Conservation (phyloP, 2,797 vertebrate species). For the Cossypha polioptera region DNA sequence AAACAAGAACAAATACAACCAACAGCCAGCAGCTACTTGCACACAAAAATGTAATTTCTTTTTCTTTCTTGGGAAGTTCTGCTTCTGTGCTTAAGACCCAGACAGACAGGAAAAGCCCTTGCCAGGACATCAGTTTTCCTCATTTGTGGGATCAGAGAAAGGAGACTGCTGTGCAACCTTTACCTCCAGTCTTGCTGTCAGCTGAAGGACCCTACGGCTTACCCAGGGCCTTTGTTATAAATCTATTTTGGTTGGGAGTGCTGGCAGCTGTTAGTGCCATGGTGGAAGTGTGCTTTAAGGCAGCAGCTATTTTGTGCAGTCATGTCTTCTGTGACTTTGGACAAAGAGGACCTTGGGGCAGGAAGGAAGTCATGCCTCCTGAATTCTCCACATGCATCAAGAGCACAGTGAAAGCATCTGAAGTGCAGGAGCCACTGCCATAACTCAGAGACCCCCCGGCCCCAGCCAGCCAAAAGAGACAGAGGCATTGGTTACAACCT, state of each 20-base stretch:
- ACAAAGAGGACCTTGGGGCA: not conserved
- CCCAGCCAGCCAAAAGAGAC: not conserved
- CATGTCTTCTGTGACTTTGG: not conserved
- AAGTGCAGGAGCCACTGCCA: not conserved
- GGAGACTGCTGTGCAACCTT: not conserved
- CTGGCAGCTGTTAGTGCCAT: not conserved
- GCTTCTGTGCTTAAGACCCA: constrained; percentile 53
- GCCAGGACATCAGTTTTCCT: constrained; percentile 65
- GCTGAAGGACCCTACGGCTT: not conserved
- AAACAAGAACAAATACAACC: not conserved
- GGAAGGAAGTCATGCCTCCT: not conserved
- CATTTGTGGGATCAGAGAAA: constrained; percentile 59
- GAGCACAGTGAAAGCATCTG: not conserved
- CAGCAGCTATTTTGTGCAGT: not conserved
- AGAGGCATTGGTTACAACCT: not conserved
- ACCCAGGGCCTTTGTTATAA: not conserved
- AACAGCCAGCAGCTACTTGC: constrained; percentile 25
- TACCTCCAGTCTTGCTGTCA: not conserved
- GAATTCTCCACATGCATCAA: not conserved
- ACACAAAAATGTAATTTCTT: not conserved
- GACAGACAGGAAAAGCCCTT: constrained; percentile 59
- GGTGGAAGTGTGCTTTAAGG: not conserved
- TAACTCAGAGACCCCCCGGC: not conserved
- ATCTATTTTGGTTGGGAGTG: not conserved
- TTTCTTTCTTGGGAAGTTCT: constrained; percentile 29